Conservation (phyloP, 2,797 vertebrate species). For the Ambastaia sidthimunki region DNA sequence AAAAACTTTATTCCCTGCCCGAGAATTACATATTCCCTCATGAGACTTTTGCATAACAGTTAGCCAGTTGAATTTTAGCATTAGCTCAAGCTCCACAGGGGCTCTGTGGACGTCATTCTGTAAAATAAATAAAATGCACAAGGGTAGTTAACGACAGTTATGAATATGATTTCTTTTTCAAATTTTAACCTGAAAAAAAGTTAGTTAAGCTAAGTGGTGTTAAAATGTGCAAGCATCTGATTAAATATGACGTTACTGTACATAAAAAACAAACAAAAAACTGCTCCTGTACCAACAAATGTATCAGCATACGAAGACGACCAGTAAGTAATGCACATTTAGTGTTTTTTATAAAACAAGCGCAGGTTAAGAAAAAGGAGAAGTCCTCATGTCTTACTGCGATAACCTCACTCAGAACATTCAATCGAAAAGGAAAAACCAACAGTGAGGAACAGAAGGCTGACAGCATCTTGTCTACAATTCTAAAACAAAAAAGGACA, state of each 20-base stretch:
- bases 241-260: not conserved
- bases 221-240: not conserved
- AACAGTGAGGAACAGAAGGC: too few species aligned
- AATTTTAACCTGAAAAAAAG: not conserved
- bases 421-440: not conserved
- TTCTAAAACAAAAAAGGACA: conserved; percentile 53
- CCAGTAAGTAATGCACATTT: not conserved
- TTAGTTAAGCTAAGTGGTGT: not conserved
- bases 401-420: conserved; percentile 10
- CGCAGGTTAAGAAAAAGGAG: not conserved
- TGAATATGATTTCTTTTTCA: not conserved
- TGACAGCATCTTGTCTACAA: conserved; percentile 32
- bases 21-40: conserved; percentile 32
- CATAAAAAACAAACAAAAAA: too few species aligned
- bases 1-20: conserved; percentile 75
- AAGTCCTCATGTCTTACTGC: not conserved
- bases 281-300: too few species aligned
- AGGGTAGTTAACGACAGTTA: not conserved
- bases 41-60: conserved; percentile 1
- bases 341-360: not conserved
- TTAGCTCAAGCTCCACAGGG: not conserved
- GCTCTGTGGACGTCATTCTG: not conserved
- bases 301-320: too few species aligned
- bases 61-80: not conserved
- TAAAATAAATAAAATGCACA: not conserved